Base-by-base conservation (phyloP, 2,888 invertebrate species). In the Zygogramma bicolorata region DNA sequence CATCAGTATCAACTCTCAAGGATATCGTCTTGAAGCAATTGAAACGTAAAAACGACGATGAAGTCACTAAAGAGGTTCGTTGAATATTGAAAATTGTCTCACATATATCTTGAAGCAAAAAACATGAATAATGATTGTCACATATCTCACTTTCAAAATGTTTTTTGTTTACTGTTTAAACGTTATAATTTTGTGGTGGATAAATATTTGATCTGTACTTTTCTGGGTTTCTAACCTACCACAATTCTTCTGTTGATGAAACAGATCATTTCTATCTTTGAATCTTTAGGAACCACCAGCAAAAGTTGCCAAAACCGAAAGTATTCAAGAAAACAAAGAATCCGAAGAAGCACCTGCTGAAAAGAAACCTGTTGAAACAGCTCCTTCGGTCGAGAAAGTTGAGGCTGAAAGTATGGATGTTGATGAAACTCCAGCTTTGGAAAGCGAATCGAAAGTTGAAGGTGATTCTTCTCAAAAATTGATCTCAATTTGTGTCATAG, bases 1-100 rank as follows among this genome's bases (percentile, higher is more conserved):
- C 88, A 8, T 88, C 91, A 40, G 87, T 94, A 53, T 88, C 90
- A 77, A 89, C 91, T 72, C 91, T 95, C 82, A 87, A 89, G 34
- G 92, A 93, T 78, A 86, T 92, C 71, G 71, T 76, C 3, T 71
- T 82, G 69, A 74, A 77, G n/a, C 74, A 82, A 1, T 77, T 79
- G 3, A 86, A 87, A 73, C 79, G 86, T 34, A 86, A 87, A 77
- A 83, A 75, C 62, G 80, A 82, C 59, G 83, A 84, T 53, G 77
- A 79, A 40, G 76, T 79, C 27, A 71, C 72, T 40, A 68, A 79
- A 62, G 86, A 86, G 85, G 86, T 86, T 78, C 77, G 83, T 53
- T 46, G 13, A 34, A 34, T 34, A 34, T 3, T 34, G 18, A 46
- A 49, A 49, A n/a, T 25, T 13, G 7, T 13, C 10, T 25, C 46